These are phyloP conservation scores for Gephyroberyx darwinii DNA, from an alignment of 2,797 vertebrate species.

Conservation along the genomic window DNA sequence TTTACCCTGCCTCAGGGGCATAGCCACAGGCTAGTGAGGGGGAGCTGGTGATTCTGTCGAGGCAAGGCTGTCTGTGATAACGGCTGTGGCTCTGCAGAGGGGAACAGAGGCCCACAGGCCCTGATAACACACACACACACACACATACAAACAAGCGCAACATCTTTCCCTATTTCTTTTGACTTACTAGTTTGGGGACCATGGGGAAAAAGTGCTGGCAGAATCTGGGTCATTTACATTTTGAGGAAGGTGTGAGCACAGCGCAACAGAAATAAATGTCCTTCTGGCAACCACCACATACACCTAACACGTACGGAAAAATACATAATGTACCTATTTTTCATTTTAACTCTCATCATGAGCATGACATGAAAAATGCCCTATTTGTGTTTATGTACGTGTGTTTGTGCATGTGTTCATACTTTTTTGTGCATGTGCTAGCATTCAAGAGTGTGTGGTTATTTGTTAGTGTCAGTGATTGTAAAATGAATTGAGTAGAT, in stretches of 20 bases:
- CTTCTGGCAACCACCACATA: constrained; percentile 58
- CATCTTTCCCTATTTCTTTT: constrained; percentile 57
- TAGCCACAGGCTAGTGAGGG: constrained; percentile 45
- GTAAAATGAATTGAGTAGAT: constrained; percentile 21
- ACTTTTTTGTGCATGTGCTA: constrained; percentile 18
- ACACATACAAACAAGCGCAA: constrained; percentile 62
- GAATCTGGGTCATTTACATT: constrained; percentile 79
- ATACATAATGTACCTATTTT: constrained; percentile 59
- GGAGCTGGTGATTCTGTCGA: constrained; percentile 47
- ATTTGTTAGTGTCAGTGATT: constrained; percentile 43
- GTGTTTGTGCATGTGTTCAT: constrained; percentile 33
- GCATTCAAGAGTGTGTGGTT: constrained; percentile 1
- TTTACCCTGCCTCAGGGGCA: constrained; percentile 50
- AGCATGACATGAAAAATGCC: constrained; percentile 57
- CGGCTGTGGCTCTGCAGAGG: constrained; percentile 54
- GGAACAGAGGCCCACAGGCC: constrained; percentile 61
- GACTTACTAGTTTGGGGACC: constrained; percentile 65
- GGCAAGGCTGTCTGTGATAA: constrained; percentile 63
- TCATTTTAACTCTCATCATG: constrained; percentile 64
- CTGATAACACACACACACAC: constrained; percentile 60
- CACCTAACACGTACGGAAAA: constrained; percentile 43
- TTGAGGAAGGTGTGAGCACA: constrained; percentile 63
- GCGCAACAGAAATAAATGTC: constrained; percentile 64
- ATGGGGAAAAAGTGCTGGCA: constrained; percentile 38
- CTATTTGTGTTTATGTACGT: constrained; percentile 1